These are phyloP conservation scores for Lamprotornis superbus DNA, from an alignment of 2,113 vertebrate genomes.

Conservation along the genomic window DNA sequence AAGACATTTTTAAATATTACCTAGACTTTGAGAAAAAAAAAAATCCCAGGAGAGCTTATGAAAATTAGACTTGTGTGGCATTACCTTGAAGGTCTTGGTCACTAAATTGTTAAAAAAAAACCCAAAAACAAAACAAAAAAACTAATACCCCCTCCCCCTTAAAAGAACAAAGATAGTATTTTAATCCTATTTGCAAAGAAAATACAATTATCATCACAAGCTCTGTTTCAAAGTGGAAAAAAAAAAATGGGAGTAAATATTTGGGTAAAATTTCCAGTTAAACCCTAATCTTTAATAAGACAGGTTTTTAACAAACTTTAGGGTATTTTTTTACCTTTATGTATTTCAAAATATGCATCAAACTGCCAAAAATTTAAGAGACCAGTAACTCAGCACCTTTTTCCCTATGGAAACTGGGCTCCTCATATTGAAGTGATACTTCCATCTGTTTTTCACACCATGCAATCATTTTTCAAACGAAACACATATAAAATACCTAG, in stretches of 20 bases:
- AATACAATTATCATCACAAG: neutral
- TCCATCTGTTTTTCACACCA: neutral
- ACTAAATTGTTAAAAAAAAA: neutral
- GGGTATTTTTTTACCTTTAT: neutral
- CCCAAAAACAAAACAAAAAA: neutral
- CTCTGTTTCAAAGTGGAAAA: neutral
- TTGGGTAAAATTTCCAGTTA: neutral
- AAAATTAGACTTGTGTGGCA: neutral
- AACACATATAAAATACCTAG: neutral
- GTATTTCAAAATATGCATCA: neutral
- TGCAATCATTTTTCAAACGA: neutral
- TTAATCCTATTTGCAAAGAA: neutral
- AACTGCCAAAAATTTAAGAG: neutral
- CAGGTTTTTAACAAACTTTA: neutral
- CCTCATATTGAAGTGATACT: neutral
- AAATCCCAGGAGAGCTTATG: neutral
- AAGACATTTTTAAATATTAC: neutral
- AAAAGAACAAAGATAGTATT: neutral
- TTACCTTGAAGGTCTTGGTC: neutral
- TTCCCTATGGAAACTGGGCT: neutral
- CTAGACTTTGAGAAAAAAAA: neutral
- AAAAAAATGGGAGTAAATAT: neutral
- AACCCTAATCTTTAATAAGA: neutral
- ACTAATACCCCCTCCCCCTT: accelerated
- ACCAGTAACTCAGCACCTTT: neutral